A percentile compares a stretch with the other conserved stretches of the same genome.
Conservation (phyloP, 53 echinoderm and acorn worm genomes). For the Paracentrotus lividus region DNA sequence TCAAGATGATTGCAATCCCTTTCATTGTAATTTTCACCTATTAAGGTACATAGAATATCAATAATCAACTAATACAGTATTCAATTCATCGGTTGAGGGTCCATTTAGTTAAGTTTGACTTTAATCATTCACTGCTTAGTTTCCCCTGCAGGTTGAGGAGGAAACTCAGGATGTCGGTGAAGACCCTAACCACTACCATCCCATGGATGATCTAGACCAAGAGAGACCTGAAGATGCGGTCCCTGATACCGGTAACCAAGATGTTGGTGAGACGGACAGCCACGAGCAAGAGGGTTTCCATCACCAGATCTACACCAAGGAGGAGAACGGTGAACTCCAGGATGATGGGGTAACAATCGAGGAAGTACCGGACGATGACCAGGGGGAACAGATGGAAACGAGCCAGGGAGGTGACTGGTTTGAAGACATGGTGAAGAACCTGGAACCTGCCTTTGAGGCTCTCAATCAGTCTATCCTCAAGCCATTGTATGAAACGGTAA, state of each 20-base stretch:
- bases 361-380: neutral
- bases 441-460: conserved; percentile 12
- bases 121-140: conserved; percentile 42
- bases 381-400: neutral
- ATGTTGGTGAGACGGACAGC: neutral
- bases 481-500: conserved; percentile 58
- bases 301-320: conserved; percentile 66
- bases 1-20: neutral
- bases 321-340: conserved; percentile 28
- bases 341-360: conserved; percentile 67
- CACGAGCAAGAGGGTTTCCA: conserved; percentile 30
- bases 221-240: conserved; percentile 2
- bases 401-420: conserved; percentile 50
- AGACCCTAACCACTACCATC: neutral
- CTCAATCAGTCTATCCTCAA: conserved; percentile 29
- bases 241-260: neutral
- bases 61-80: neutral
- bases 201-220: neutral
- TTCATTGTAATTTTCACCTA: neutral
- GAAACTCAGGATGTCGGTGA: conserved; percentile 24
- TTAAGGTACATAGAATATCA: neutral
- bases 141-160: conserved; percentile 63
- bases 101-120: neutral
- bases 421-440: conserved; percentile 25
- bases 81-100: neutral